phyloP scores from a whole-genome alignment of 1,140 invertebrate genomes.

The Acyrthosiphon pisum region DNA sequence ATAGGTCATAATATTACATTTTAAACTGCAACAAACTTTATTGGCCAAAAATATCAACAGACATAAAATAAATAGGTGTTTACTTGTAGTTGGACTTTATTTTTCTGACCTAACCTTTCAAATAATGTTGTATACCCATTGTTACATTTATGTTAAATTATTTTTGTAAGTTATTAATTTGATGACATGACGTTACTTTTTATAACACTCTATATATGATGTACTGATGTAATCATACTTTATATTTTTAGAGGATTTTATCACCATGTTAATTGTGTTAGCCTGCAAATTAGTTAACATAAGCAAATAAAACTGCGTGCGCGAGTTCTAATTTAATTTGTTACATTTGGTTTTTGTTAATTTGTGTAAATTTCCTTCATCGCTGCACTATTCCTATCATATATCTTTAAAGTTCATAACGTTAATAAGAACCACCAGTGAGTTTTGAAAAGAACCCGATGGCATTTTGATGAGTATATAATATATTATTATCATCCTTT shows the following conservation, averaged over 20 bases:
- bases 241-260: conserved; percentile 31
- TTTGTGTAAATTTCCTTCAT: conserved; percentile 2
- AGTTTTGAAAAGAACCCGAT: not conserved
- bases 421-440: not conserved
- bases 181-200: not conserved
- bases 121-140: not conserved
- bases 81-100: not conserved
- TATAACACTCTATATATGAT: not conserved
- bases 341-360: conserved; percentile 34
- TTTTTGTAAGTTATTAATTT: not conserved
- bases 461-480: not conserved
- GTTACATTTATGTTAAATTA: not conserved
- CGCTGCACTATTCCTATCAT: not conserved
- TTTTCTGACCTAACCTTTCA: not conserved
- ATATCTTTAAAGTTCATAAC: not conserved
- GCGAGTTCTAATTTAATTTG: conserved; percentile 14
- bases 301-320: conserved; percentile 10
- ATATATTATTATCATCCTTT: not conserved
- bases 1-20: not conserved
- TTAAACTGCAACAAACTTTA: not conserved
- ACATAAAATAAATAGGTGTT: not conserved
- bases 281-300: conserved; percentile 21
- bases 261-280: not conserved
- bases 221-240: not conserved
- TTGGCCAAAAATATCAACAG: not conserved